Evolutionary conservation across 2,888 invertebrate genomes (phyloP).

Genomic region (Pyralis farinalis): DNA sequence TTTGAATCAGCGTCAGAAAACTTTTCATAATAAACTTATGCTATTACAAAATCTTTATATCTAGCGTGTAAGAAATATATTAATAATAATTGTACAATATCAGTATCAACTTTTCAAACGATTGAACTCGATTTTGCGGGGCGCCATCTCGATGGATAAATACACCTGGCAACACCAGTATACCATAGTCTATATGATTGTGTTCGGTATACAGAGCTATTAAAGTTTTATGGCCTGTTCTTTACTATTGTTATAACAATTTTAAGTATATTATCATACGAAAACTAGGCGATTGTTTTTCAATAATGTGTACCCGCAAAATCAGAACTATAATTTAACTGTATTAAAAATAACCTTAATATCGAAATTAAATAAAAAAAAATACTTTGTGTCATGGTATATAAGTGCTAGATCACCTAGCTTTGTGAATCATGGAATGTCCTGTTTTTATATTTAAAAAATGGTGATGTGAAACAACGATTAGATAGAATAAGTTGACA

Average conservation of each 20-base stretch:
- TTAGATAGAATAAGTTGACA: conserved; percentile 12
- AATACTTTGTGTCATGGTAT: conserved; percentile 53
- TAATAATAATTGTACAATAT: conserved; percentile 71
- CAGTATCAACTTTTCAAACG: conserved; percentile 42
- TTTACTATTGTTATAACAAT: no score
- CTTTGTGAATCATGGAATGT: conserved; percentile 66
- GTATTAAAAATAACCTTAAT: conserved; percentile 33
- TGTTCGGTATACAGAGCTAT: no score
- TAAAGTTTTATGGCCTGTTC: no score
- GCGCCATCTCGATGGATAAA: not conserved
- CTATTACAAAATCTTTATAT: conserved; percentile 55
- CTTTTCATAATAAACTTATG: conserved; percentile 48
- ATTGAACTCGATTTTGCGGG: conserved; percentile 16
- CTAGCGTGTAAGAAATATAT: conserved; percentile 68
- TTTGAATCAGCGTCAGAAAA: conserved; percentile 56
- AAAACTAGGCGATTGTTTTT: no score
- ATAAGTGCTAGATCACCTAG: conserved; percentile 29
- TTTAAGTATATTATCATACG: no score
- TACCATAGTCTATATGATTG: no score
- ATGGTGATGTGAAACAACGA: conserved; percentile 14
- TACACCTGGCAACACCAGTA: not conserved
- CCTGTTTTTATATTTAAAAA: conserved; percentile 32
- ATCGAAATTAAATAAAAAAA: conserved; percentile 32
- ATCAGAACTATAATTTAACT: conserved; percentile 25
- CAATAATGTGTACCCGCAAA: conserved; percentile 26